A percentile compares a stretch with the other conserved stretches of the same genome.
Conservation (phyloP, 1,140 invertebrate genomes). For the Musca domestica region DNA sequence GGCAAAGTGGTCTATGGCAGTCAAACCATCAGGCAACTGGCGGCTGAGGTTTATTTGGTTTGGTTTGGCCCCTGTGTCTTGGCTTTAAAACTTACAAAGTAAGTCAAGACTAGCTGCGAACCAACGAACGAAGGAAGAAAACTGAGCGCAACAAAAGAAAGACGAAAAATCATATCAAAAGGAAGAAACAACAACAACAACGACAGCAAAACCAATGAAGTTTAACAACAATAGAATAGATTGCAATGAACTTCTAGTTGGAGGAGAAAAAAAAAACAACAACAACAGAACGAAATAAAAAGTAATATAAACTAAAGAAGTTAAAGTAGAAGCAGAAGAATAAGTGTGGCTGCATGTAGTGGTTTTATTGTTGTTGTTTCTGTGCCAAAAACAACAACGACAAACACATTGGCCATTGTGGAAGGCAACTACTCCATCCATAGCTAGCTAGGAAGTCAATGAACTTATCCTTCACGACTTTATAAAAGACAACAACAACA, state of each 20-base stretch:
- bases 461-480: slow-evolving; percentile 24
- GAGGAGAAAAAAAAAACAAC: no score
- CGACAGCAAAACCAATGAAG: slow-evolving; percentile 6
- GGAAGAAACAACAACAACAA: background rate
- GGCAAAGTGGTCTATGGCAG: no score
- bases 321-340: background rate
- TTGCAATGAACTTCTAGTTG: slow-evolving; percentile 21
- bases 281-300: no score
- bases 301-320: no score
- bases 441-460: slow-evolving; percentile 10
- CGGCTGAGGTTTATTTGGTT: no score
- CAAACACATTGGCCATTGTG: background rate
- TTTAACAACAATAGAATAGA: slow-evolving; percentile 21
- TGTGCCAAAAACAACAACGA: slow-evolving; percentile 7
- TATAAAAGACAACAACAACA: background rate
- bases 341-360: background rate
- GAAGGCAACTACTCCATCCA: no score
- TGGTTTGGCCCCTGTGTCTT: no score
- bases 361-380: slow-evolving; percentile 8
- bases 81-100: no score
- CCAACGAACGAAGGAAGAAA: background rate
- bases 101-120: background rate
- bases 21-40: no score
- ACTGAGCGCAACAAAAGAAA: background rate
- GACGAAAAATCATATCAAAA: no score